A percentile compares a stretch with the other conserved stretches of the same genome.
These are phyloP conservation scores for Iguana delicatissima DNA, from an alignment of 2,797 vertebrate genomes.

Conservation along the genomic window DNA sequence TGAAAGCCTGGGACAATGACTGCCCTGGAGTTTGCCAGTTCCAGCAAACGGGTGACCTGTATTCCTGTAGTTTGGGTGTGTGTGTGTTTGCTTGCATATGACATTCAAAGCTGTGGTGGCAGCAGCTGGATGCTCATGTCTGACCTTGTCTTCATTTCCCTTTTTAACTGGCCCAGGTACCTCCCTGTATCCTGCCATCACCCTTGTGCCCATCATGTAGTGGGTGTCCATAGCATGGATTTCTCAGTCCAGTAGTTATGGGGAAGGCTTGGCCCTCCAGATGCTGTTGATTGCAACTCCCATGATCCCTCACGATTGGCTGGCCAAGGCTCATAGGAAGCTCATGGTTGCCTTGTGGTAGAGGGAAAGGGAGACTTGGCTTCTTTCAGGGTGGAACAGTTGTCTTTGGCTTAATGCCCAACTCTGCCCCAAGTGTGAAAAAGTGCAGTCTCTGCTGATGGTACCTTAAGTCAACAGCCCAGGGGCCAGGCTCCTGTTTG, in stretches of 20 bases:
- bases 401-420: not conserved
- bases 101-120: not conserved
- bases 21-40: not conserved
- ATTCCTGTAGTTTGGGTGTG: not conserved
- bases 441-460: not conserved
- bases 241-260: not conserved
- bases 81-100: not conserved
- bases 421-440: not conserved
- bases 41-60: no score
- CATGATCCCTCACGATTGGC: not conserved
- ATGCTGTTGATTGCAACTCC: no score
- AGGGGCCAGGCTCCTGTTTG: conserved; percentile 58
- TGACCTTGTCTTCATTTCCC: no score
- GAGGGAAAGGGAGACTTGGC: no score
- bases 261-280: no score
- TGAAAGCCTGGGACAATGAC: accelerated
- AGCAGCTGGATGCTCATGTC: not conserved
- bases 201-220: not conserved
- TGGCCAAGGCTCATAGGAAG: no score
- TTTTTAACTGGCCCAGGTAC: no score
- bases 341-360: no score
- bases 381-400: not conserved
- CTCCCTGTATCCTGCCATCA: not conserved
- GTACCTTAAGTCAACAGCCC: not conserved
- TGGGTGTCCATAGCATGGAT: not conserved